A percentile compares a stretch with the other conserved stretches of the same genome.
These are phyloP conservation scores for Bradysia coprophila DNA, from an alignment of 1,140 invertebrate genomes.

Conservation along the genomic window DNA sequence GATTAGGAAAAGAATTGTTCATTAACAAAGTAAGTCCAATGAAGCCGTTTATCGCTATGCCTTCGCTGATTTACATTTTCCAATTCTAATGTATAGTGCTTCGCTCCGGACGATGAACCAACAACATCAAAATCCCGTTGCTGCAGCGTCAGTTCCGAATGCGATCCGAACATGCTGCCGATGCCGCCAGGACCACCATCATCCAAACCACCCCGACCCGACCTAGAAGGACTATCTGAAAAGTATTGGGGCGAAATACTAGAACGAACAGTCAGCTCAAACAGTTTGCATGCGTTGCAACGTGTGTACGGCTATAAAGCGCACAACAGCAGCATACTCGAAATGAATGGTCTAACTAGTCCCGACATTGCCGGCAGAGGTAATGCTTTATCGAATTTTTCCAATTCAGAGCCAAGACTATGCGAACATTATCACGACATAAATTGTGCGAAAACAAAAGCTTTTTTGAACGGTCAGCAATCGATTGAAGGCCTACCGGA, in stretches of 20 bases:
- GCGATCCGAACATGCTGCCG: slow-evolving; percentile 20
- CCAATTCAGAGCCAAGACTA: slow-evolving; percentile 21
- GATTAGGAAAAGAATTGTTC: slow-evolving; percentile 53
- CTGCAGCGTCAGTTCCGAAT: slow-evolving; percentile 24
- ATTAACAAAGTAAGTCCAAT: slow-evolving; percentile 50
- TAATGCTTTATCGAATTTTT: slow-evolving; percentile 13
- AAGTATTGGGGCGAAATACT: slow-evolving; percentile 60
- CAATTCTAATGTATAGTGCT: no score
- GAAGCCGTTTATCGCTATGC: no score
- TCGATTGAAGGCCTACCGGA: slow-evolving; percentile 1
- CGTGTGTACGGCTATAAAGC: slow-evolving; percentile 1
- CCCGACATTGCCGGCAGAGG: not conserved
- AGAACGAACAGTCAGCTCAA: slow-evolving; percentile 47
- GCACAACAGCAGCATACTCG: not conserved
- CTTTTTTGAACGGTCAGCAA: not conserved
- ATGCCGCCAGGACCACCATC: slow-evolving; percentile 19
- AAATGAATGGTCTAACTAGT: not conserved
- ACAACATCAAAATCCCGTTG: slow-evolving; percentile 23
- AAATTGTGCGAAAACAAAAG: slow-evolving; percentile 22
- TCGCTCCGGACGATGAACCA: slow-evolving; percentile 16
- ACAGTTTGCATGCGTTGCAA: slow-evolving; percentile 43
- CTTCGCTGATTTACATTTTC: no score
- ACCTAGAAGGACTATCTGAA: slow-evolving; percentile 48
- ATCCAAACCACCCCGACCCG: slow-evolving; percentile 25
- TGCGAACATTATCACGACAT: slow-evolving; percentile 21